Percentiles rank a stretch among this genome's conserved stretches.
phyloP scores from a whole-genome alignment of 2,888 invertebrate species.

The Tetheella fluctuosa region DNA sequence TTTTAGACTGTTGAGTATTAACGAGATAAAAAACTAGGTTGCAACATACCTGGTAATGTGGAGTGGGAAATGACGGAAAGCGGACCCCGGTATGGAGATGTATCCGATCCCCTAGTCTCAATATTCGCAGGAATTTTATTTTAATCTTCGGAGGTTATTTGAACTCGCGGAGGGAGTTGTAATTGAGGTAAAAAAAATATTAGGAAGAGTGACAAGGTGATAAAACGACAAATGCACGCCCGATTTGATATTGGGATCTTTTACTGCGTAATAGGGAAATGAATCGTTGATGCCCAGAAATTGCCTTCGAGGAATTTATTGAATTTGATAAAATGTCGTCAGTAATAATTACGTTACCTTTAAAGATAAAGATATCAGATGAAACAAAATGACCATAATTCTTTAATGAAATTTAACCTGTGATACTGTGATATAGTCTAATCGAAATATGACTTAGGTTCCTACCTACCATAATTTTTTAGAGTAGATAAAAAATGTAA shows the following conservation, averaged over 20 bases:
- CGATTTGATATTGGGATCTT: slow-evolving; percentile 74
- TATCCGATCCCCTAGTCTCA: slow-evolving; percentile 54
- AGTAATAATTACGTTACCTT: slow-evolving; percentile 9
- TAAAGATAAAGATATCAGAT: slow-evolving; percentile 1
- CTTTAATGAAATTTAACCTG: not conserved
- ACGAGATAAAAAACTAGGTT: too few relatives aligned
- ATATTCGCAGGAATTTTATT: slow-evolving; percentile 66
- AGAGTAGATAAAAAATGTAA: too few relatives aligned
- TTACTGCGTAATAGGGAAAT: slow-evolving; percentile 69
- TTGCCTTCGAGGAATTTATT: slow-evolving; percentile 57
- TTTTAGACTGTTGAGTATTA: too few relatives aligned
- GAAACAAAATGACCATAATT: not conserved
- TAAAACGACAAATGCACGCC: slow-evolving; percentile 76
- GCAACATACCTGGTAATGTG: too few relatives aligned
- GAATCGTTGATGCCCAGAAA: slow-evolving; percentile 48
- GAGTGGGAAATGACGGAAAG: too few relatives aligned
- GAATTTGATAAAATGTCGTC: slow-evolving; percentile 42
- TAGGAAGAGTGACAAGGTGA: slow-evolving; percentile 76
- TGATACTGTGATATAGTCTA: too few relatives aligned
- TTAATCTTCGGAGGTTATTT: slow-evolving; percentile 66
- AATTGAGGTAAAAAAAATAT: slow-evolving; percentile 75
- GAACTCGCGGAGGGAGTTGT: slow-evolving; percentile 66
- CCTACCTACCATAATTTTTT: too few relatives aligned
- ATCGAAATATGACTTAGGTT: too few relatives aligned
- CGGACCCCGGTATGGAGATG: slow-evolving; percentile 30